Percentiles rank a stretch among this genome's conserved stretches.
phyloP scores from a whole-genome alignment of 2,113 vertebrate genomes.

The Apeltes quadracus region DNA sequence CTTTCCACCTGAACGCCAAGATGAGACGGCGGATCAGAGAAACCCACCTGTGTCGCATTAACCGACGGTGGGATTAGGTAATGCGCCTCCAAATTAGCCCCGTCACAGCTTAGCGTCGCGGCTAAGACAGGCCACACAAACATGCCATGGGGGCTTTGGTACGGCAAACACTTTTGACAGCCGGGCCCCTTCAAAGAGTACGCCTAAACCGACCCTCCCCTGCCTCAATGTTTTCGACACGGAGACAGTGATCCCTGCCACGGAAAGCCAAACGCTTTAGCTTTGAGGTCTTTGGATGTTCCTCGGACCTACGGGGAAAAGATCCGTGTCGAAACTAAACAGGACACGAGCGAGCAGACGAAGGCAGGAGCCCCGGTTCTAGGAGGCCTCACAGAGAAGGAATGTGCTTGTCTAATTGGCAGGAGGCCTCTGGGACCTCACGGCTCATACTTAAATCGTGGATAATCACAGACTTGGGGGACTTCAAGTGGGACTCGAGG shows the following conservation, averaged over 20 bases:
- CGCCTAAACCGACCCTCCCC: not conserved
- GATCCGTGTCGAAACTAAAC: too few species aligned
- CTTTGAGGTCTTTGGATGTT: not conserved
- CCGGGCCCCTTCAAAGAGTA: not conserved
- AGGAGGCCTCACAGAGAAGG: not conserved
- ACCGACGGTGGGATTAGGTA: constrained; percentile 51
- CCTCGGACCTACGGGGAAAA: too few species aligned
- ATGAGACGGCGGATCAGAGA: constrained; percentile 66
- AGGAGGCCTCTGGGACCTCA: not conserved
- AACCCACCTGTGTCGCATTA: constrained; percentile 58
- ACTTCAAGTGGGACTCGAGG: constrained; percentile 21
- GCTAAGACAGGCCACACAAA: constrained; percentile 57
- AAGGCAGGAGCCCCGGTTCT: too few species aligned
- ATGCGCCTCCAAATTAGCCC: constrained; percentile 36
- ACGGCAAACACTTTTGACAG: constrained; percentile 41
- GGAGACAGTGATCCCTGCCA: too few species aligned
- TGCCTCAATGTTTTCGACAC: not conserved
- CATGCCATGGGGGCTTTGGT: constrained; percentile 63
- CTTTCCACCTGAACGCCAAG: constrained; percentile 49
- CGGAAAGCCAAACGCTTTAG: not conserved
- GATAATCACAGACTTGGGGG: constrained; percentile 29
- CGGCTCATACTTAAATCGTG: constrained; percentile 12
- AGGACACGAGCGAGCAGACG: not conserved
- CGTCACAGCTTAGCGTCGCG: constrained; percentile 59
- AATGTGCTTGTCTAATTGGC: constrained; percentile 17